phyloP scores from a whole-genome alignment of 1,140 invertebrate species.

The Eriosoma lanigerum region DNA sequence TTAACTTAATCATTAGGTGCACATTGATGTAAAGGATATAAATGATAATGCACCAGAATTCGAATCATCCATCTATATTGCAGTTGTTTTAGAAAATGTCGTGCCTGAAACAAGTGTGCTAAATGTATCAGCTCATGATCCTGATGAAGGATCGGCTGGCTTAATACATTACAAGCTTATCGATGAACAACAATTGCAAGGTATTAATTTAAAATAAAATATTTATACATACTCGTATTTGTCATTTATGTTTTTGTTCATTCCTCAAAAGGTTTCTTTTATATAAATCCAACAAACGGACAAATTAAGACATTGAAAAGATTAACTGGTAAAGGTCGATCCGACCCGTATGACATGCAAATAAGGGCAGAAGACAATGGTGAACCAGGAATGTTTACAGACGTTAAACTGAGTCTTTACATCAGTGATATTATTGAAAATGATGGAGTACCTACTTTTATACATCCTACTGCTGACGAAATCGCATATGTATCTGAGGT shows the following conservation, averaged over 20 bases:
- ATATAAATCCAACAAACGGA: slow-evolving; percentile 69
- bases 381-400: slow-evolving; percentile 64
- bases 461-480: slow-evolving; percentile 71
- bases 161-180: slow-evolving; percentile 70
- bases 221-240: no score
- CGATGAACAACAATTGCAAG: slow-evolving; percentile 61
- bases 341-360: slow-evolving; percentile 71
- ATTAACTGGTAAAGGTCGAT: slow-evolving; percentile 75
- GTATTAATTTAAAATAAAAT: neutral
- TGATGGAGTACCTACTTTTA: slow-evolving; percentile 77
- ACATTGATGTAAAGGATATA: slow-evolving; percentile 75
- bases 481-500: slow-evolving; percentile 71
- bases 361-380: slow-evolving; percentile 74
- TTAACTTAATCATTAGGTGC: slow-evolving; percentile 58
- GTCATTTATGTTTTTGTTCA: neutral
- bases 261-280: slow-evolving; percentile 63
- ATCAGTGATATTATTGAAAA: slow-evolving; percentile 82
- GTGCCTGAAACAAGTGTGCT: slow-evolving; percentile 66
- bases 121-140: slow-evolving; percentile 78
- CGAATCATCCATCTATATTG: slow-evolving; percentile 57
- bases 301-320: slow-evolving; percentile 67
- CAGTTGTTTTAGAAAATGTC: slow-evolving; percentile 75
- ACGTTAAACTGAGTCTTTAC: slow-evolving; percentile 68
- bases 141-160: slow-evolving; percentile 71
- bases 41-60: slow-evolving; percentile 76